phyloP scores from a whole-genome alignment of 2,888 invertebrate genomes.

The Macrosoma leucophasiata region DNA sequence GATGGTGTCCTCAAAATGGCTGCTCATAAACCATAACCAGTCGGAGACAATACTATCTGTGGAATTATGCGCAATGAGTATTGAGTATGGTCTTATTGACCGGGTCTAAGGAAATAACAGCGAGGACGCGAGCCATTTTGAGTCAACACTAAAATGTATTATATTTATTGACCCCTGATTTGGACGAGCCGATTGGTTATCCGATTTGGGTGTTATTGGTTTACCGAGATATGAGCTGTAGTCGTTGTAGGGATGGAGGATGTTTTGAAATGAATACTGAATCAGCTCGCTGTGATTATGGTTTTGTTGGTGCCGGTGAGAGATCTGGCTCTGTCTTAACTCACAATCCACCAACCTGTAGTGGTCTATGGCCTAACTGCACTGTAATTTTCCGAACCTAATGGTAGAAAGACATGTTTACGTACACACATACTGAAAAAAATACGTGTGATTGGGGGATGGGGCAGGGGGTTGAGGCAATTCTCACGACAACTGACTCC shows the following conservation, averaged over 20 bases:
- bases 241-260: neutral
- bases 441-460: too few species aligned
- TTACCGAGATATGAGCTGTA: slow-evolving; percentile 32
- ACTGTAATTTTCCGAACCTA: too few species aligned
- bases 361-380: too few species aligned
- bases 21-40: slow-evolving; percentile 45
- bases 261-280: neutral
- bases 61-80: slow-evolving; percentile 34
- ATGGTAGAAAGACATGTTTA: too few species aligned
- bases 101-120: slow-evolving; percentile 55
- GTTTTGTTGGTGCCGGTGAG: too few species aligned
- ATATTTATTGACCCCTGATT: slow-evolving; percentile 58
- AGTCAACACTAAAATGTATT: slow-evolving; percentile 52
- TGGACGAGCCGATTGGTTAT: slow-evolving; percentile 40
- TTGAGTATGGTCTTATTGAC: slow-evolving; percentile 42
- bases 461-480: too few species aligned
- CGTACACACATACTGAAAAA: too few species aligned
- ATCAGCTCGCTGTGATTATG: slow-evolving; percentile 1
- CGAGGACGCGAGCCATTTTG: slow-evolving; percentile 47
- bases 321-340: too few species aligned
- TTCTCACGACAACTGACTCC: too few species aligned
- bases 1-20: slow-evolving; percentile 37
- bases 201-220: slow-evolving; percentile 45
- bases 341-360: too few species aligned
- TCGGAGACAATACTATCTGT: slow-evolving; percentile 39